Percentiles rank a stretch among this genome's conserved stretches.
Conservation (phyloP, 2,113 vertebrate species). For the Brachyistius frenatus region DNA sequence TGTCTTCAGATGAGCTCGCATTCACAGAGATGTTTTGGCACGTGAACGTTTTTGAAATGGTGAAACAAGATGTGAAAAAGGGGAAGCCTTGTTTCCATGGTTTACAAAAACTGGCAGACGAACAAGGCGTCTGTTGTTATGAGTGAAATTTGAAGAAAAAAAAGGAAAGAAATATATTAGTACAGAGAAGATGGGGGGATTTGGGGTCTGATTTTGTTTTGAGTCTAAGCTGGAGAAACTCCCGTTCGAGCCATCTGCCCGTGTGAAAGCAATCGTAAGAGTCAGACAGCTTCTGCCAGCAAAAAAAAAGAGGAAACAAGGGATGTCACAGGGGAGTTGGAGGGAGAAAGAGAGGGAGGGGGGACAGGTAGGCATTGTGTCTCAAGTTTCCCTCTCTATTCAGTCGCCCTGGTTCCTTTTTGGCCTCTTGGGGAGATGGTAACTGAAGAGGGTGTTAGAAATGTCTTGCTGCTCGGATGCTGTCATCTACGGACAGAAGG, state of each 20-base stretch:
- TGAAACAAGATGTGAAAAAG: slow-evolving; percentile 56
- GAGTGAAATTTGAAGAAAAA: slow-evolving; percentile 16
- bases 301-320: slow-evolving; percentile 24
- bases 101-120: slow-evolving; percentile 66
- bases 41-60: slow-evolving; percentile 33
- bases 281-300: slow-evolving; percentile 55
- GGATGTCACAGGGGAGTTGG: slow-evolving; percentile 65
- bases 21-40: slow-evolving; percentile 49
- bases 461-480: slow-evolving; percentile 64
- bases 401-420: slow-evolving; percentile 67
- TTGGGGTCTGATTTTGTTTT: slow-evolving; percentile 64
- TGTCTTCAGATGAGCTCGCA: slow-evolving; percentile 51
- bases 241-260: slow-evolving; percentile 66
- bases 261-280: slow-evolving; percentile 63
- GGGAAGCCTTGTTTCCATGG: slow-evolving; percentile 53
- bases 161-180: slow-evolving; percentile 43
- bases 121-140: slow-evolving; percentile 60
- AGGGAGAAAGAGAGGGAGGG: slow-evolving; percentile 53
- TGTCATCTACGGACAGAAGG: slow-evolving; percentile 60
- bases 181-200: slow-evolving; percentile 41
- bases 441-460: slow-evolving; percentile 78
- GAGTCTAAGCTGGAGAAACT: slow-evolving; percentile 59
- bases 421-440: slow-evolving; percentile 66
- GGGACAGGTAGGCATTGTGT: slow-evolving; percentile 76
- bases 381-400: slow-evolving; percentile 74